These are phyloP conservation scores for Euproctis similis DNA, from an alignment of 2,888 invertebrate genomes.

Conservation along the genomic window DNA sequence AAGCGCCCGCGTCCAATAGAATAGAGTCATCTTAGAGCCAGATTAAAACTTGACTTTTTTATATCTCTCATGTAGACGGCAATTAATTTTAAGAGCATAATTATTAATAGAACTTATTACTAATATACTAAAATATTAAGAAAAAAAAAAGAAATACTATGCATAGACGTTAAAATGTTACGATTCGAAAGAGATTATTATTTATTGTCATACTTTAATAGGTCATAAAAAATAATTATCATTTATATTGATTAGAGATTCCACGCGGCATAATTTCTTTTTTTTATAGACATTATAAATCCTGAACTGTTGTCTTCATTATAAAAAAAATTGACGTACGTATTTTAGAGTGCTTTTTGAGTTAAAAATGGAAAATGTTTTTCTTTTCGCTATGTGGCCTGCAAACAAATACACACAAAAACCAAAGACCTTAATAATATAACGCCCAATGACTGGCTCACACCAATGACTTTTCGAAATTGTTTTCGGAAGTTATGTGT, in stretches of 20 bases:
- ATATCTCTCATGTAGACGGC: slow-evolving; percentile 4
- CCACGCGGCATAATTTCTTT: too few species aligned
- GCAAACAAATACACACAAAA: neutral
- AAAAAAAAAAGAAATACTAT: slow-evolving; percentile 1
- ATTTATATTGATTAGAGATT: slow-evolving; percentile 11
- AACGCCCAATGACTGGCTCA: too few species aligned
- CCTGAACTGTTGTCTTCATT: too few species aligned
- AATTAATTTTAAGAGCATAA: slow-evolving; percentile 14
- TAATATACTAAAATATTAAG: slow-evolving; percentile 8
- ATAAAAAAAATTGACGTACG: too few species aligned
- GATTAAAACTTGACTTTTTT: slow-evolving; percentile 9
- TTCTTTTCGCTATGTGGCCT: too few species aligned
- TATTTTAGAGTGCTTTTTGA: too few species aligned
- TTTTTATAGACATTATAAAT: too few species aligned
- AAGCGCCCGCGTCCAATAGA: slow-evolving; percentile 42
- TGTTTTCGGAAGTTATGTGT: too few species aligned
- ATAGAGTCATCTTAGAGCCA: slow-evolving; percentile 29
- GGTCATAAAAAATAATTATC: slow-evolving; percentile 8
- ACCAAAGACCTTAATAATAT: too few species aligned
- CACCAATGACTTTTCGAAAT: too few species aligned
- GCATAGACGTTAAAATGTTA: slow-evolving; percentile 6
- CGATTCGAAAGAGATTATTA: slow-evolving; percentile 8
- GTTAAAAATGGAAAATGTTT: too few species aligned
- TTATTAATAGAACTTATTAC: slow-evolving; percentile 10
- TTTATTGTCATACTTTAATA: slow-evolving; percentile 8